Evolutionary conservation across 2,888 invertebrate species (phyloP).

Genomic region (Cerceris rybyensis): DNA sequence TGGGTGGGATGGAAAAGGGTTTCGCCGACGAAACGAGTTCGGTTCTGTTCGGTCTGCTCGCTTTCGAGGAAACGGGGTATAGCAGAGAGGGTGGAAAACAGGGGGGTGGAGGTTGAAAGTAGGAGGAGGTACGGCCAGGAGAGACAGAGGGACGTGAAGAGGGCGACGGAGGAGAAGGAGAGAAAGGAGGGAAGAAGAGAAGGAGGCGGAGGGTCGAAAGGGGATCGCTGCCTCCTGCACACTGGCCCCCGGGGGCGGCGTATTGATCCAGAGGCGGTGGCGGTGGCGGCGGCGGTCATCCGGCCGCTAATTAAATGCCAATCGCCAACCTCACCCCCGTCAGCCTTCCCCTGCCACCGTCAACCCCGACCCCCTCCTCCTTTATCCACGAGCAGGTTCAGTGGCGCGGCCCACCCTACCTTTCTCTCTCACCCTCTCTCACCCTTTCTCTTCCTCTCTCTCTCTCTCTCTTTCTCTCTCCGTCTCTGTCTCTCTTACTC

Average conservation of each 20-base stretch:
- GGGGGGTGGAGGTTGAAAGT: constrained; percentile 41
- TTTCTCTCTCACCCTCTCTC: constrained; percentile 38
- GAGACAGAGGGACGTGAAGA: constrained; percentile 51
- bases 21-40: constrained; percentile 69
- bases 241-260: constrained; percentile 79
- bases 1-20: constrained; percentile 66
- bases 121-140: constrained; percentile 55
- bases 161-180: constrained; percentile 36
- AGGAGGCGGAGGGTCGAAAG: constrained; percentile 63
- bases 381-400: constrained; percentile 18
- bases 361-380: constrained; percentile 59
- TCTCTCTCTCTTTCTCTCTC: constrained; percentile 22
- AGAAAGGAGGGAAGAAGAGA: constrained; percentile 45
- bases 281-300: constrained; percentile 82
- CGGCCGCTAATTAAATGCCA: constrained; percentile 82
- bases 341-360: constrained; percentile 53
- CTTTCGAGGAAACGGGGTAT: constrained; percentile 45
- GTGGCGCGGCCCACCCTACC: not conserved
- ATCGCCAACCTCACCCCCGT: constrained; percentile 78
- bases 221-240: constrained; percentile 79
- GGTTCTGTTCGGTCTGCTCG: constrained; percentile 62
- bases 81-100: no score
- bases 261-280: constrained; percentile 82
- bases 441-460: constrained; percentile 49
- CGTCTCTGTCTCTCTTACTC: no score